Base-by-base conservation (phyloP, 1,140 invertebrate species). In the Leucophenga varia region DNA sequence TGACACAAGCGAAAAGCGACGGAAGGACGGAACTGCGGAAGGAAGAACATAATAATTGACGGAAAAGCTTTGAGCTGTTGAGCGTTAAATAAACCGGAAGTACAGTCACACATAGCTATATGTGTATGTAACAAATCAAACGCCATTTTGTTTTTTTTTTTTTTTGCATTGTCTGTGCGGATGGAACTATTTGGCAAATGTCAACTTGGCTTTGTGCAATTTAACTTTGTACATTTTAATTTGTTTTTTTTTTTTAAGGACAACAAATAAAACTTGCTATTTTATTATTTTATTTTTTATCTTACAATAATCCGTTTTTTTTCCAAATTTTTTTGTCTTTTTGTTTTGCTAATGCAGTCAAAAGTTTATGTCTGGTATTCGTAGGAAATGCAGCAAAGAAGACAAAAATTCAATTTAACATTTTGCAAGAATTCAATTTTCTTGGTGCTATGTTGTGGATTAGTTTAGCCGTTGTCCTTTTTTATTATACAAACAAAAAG, bases 351-450 rank as follows among this genome's bases (percentile, higher is more conserved):
- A 16, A 28, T 19, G 7, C 25, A 13, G 17, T 21, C 21, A 37
- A 56, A 34, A 49, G 25, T 59, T 59, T 32, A 41, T n/a, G n/a
- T n/a, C n/a, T n/a, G n/a, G n/a, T n/a, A n/a, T n/a, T n/a, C n/a
- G n/a, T 6, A 25, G 10, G 10, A 25, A 25, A 25, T 25, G 10
- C 5, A 25, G 10, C 22, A 25, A 25, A 25, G 10, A 25, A 10
- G 10, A 25, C 22, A 25, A 25, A 63, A 60, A 67, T 63, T 67
- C 63, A 67, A 67, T 67, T 67, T 67, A 63, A 67, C 63, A 67
- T 63, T n/a, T 67, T 67, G 63, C 59, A 56, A 53, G 63, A 67
- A 67, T 67, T 67, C 63, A 67, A 67, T 67, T 67, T 67, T 67
- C 63, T 63, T 67, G 63, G 59, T 63, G 55, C 55, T 63, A 67